Conservation (phyloP, 2,113 vertebrate genomes). For the Raja brachyura region DNA sequence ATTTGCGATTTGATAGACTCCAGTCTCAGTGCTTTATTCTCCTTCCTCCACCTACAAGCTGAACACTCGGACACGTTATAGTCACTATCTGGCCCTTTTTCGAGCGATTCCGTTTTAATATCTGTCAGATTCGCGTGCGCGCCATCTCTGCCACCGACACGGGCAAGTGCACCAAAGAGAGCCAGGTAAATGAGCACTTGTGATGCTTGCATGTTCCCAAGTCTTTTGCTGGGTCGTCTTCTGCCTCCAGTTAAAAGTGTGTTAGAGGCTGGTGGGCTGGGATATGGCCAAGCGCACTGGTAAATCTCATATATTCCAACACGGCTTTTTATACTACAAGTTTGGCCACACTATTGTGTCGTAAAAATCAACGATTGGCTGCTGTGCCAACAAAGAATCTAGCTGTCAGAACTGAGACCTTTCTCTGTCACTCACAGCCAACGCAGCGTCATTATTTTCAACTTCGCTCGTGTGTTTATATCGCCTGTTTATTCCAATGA, state of each 20-base stretch:
- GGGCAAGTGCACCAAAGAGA: slow-evolving; percentile 69
- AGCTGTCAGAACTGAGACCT: slow-evolving; percentile 76
- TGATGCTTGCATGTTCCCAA: slow-evolving; percentile 72
- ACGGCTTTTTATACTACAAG: slow-evolving; percentile 91
- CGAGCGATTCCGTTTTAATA: slow-evolving; percentile 53
- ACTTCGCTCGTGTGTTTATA: slow-evolving; percentile 30
- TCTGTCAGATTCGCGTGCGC: slow-evolving; percentile 47
- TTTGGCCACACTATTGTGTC: slow-evolving; percentile 81
- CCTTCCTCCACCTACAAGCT: slow-evolving; percentile 85
- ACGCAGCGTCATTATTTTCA: slow-evolving; percentile 26
- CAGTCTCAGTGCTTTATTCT: slow-evolving; percentile 83
- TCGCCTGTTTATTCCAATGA: slow-evolving; percentile 27
- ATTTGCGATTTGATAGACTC: slow-evolving; percentile 97
- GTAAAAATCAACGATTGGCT: slow-evolving; percentile 91
- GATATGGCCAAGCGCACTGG: slow-evolving; percentile 62
- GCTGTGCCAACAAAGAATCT: slow-evolving; percentile 86
- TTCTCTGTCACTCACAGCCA: slow-evolving; percentile 61
- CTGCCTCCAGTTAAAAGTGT: slow-evolving; percentile 10
- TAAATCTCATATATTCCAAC: slow-evolving; percentile 81
- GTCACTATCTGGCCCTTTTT: slow-evolving; percentile 68
- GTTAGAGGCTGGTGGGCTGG: slow-evolving; percentile 27
- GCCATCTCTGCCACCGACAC: slow-evolving; percentile 68
- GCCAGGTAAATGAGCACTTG: slow-evolving; percentile 65
- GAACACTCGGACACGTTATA: slow-evolving; percentile 61
- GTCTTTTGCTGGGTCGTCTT: slow-evolving; percentile 40